Base-by-base conservation (phyloP, 1,140 invertebrate species). In the Microplitis demolitor region DNA sequence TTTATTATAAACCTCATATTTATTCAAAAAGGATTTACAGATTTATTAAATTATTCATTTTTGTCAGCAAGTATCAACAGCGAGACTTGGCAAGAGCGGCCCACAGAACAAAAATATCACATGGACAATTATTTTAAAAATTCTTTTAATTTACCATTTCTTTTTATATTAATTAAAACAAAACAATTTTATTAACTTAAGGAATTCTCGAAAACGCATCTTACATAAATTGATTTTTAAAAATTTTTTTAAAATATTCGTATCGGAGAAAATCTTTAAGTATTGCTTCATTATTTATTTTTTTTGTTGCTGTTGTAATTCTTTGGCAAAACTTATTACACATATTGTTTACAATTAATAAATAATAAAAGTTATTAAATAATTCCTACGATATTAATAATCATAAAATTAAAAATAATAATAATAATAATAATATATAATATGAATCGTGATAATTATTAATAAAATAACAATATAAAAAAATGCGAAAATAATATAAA, bases 251-350 rank as follows among this genome's bases (percentile, higher is more conserved):
- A 1, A 24, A 24, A 24, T 24, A 24, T 24, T 24, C 24, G 24
- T 24, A 6, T 45, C 39, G 39, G 39, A 45, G 6, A 45, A 39
- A 45, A 45, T 45, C 11, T 9, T 11, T 45, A 83, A 82, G 80
- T 62, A 53, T 67, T 77, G 56, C 69, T 9, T 16, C 70, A 73
- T 68, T 24, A 24, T 24, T 24, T 24, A 24, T 24, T 24, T 24
- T 24, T 24, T 24, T 24, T 24, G 24, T 24, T 56, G 66, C 60
- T 39, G 13, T 74, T 75, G 73, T 63, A 80, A 67, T 85, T 87
- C 86, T 87, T 87, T 87, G 86, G 86, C 85, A 87, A 87, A 86
- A 86, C 84, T 87, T 87, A 87, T 87, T 87, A 87, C 86, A 87
- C 86, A 85, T 85, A 86, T 75, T 79, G 83, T 35, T 64, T 39